Conservation (phyloP, 2,797 vertebrate species). For the Silurus aristotelis region DNA sequence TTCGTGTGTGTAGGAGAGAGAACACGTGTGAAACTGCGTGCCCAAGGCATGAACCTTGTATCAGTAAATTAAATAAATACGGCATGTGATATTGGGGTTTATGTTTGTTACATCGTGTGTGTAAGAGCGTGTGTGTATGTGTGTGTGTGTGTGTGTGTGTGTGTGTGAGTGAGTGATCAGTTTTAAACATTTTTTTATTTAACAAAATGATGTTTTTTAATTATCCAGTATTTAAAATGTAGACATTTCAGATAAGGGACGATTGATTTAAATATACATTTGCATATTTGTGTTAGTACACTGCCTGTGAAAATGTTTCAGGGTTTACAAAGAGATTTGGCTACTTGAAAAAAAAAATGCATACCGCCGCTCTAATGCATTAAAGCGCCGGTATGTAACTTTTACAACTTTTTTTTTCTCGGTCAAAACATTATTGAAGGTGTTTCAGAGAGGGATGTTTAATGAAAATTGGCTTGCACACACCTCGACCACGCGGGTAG, state of each 20-base stretch:
- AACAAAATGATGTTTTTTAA: no score
- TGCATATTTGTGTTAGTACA: neutral
- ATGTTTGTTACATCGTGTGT: neutral
- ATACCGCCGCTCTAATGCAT: neutral
- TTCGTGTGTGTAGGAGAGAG: neutral
- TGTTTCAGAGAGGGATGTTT: neutral
- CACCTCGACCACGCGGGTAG: neutral
- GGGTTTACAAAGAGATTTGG: neutral
- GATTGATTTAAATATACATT: neutral
- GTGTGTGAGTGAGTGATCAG: no score
- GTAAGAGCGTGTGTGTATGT: neutral
- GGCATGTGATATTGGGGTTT: neutral
- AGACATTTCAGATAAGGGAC: neutral
- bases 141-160: neutral
- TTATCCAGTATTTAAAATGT: neutral
- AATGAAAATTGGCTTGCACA: neutral
- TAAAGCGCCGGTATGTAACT: neutral
- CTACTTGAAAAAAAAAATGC: neutral
- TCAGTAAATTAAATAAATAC: slow-evolving; percentile 1
- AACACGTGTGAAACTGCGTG: neutral
- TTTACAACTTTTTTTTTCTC: neutral
- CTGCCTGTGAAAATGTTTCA: neutral
- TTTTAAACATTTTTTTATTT: no score
- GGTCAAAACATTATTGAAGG: neutral
- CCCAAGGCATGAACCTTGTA: neutral